phyloP scores from a whole-genome alignment of 1,140 invertebrate genomes.

The Aphelenchoides fujianensis region DNA sequence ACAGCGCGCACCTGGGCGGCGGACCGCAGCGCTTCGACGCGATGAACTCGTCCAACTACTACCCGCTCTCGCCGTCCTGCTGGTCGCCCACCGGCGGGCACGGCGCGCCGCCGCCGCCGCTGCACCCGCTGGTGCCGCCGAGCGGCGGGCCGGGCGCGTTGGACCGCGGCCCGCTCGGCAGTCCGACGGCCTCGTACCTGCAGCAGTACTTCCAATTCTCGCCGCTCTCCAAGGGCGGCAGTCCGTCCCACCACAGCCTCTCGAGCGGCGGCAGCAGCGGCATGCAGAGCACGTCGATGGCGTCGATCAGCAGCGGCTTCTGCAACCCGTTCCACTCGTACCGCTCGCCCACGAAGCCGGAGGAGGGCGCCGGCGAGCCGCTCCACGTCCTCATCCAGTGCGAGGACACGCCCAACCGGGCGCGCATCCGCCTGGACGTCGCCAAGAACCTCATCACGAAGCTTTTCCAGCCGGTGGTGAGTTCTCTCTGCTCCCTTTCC shows the following conservation, averaged over 20 bases:
- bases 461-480: constrained; percentile 71
- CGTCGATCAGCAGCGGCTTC: not conserved
- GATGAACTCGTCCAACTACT: too few relatives aligned
- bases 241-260: too few relatives aligned
- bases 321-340: not conserved
- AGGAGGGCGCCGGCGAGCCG: too few relatives aligned
- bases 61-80: too few relatives aligned
- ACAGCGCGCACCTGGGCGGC: constrained; percentile 48
- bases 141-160: too few relatives aligned
- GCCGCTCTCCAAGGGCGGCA: not conserved
- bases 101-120: too few relatives aligned
- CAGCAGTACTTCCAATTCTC: not conserved
- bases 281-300: not conserved
- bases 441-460: constrained; percentile 97
- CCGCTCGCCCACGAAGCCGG: too few relatives aligned
- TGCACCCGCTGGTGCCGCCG: too few relatives aligned
- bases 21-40: constrained; percentile 6
- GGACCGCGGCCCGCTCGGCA: too few relatives aligned
- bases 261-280: too few relatives aligned
- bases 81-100: not conserved
- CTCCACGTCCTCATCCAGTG: constrained; percentile 95
- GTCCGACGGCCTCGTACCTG: too few relatives aligned
- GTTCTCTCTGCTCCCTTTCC: constrained; percentile 20
- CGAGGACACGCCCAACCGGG: constrained; percentile 94
- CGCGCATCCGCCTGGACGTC: constrained; percentile 83